phyloP scores from a whole-genome alignment of 2,888 invertebrate species.

The Polydrusus pterygomalis region DNA sequence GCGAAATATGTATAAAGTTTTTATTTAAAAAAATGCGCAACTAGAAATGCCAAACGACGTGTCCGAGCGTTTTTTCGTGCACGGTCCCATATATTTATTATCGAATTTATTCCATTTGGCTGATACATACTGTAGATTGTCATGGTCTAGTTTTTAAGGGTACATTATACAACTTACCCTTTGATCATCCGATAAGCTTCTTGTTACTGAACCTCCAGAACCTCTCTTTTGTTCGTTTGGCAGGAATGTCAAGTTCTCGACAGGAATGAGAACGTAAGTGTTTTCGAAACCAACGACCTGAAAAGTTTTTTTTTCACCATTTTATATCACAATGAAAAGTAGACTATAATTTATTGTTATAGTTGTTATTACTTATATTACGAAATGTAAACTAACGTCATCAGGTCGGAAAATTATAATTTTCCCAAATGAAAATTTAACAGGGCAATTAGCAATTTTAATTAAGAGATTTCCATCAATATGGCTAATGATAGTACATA shows the following conservation, averaged over 20 bases:
- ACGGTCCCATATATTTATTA: no score
- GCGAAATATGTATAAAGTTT: no score
- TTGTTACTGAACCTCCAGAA: conserved; percentile 69
- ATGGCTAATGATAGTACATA: conserved; percentile 5
- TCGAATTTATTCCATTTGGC: no score
- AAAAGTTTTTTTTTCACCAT: no score
- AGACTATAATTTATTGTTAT: no score
- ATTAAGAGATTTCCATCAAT: conserved; percentile 2
- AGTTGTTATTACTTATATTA: no score
- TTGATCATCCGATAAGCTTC: conserved; percentile 74
- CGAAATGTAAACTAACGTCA: not conserved
- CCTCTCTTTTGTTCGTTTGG: conserved; percentile 77
- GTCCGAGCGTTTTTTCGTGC: no score
- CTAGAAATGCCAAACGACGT: no score
- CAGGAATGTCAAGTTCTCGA: conserved; percentile 72
- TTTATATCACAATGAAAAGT: no score
- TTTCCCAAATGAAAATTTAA: conserved; percentile 9
- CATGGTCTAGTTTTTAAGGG: no score
- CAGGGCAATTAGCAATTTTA: not conserved
- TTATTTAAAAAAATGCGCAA: no score
- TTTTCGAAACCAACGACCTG: conserved; percentile 69
- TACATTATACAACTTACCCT: conserved; percentile 73
- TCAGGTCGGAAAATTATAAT: not conserved
- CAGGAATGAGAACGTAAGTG: conserved; percentile 79
- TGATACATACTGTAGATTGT: no score